phyloP scores from a whole-genome alignment of 2,113 vertebrate genomes.

The Centropristis striata region DNA sequence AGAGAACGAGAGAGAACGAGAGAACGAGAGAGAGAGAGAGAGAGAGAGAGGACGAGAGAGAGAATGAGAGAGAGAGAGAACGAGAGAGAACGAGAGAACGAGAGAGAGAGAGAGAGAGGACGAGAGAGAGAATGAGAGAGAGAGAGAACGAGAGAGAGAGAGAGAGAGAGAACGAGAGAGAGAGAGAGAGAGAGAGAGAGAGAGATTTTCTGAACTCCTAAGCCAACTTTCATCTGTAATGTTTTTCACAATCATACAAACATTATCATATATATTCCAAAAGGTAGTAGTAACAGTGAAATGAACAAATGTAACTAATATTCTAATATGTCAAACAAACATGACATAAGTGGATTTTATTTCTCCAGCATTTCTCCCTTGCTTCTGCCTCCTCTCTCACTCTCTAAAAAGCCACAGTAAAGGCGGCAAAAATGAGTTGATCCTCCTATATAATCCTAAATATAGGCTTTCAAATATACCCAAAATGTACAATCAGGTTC shows the following conservation, averaged over 20 bases:
- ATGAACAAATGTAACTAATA: not conserved
- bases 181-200: constrained; percentile 8
- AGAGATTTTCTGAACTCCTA: no score
- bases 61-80: not conserved
- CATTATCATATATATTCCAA: no score
- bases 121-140: constrained; percentile 6
- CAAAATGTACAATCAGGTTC: not conserved
- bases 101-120: constrained; percentile 14
- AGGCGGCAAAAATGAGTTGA: not conserved
- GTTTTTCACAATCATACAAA: not conserved
- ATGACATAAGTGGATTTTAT: no score
- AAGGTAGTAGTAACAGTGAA: not conserved
- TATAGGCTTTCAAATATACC: not conserved
- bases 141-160: no score
- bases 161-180: constrained; percentile 8
- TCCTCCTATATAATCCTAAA: not conserved
- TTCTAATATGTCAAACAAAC: no score
- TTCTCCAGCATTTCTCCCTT: no score
- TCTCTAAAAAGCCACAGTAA: not conserved
- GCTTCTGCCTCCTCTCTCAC: no score
- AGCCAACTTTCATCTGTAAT: no score
- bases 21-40: not conserved
- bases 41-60: constrained; percentile 22
- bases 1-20: constrained; percentile 5
- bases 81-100: no score